Evolutionary conservation across 2,888 invertebrate species (phyloP), one percentile per base, ranked within the genome.

Genomic region (Patella ulyssiponensis): DNA sequence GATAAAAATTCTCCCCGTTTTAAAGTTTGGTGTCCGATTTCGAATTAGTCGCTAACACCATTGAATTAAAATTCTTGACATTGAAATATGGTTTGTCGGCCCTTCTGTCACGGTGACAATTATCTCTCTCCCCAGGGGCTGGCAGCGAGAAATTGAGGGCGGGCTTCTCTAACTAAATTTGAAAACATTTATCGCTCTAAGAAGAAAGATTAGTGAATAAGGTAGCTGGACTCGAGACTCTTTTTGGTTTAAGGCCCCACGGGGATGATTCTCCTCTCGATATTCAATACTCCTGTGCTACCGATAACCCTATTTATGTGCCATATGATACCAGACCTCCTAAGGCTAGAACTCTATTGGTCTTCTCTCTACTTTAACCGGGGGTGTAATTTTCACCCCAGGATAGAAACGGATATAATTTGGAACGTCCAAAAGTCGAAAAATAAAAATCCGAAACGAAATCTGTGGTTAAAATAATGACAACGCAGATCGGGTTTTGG

Each of bases 51-150:
- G 64, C 64, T 64, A 64, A 64, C 64, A 23, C 64, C 20, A 64
- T 64, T 23, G 64, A 64, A 64, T 64, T 64, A 64, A 64, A 64
- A 64, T 64, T 64, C 64, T 64, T 64, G 64, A 64, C 64, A 64
- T 64, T 64, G 64, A 64, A 64, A 64, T 64, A 64, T 64, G 64
- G 64, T 64, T 64, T 64, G 64, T 64, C 64, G 64, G 64, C 64
- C 64, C 64, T 64, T 64, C 64, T 64, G 64, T 64, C 64, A 64
- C 23, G 20, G 64, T 23, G 20, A 64, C 64, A 64, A 64, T 64
- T 64, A 64, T 23, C 64, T 23, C 64, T 64, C 64, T 64, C 64
- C 64, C 64, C 23, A 44, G 20, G 64, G 64, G 64, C 20, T 64
- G 64, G 64, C 12, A 64, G 64, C 64, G 64, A 64, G 64, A 64